phyloP scores from a whole-genome alignment of 2,113 vertebrate genomes.

The Apteryx mantelli region DNA sequence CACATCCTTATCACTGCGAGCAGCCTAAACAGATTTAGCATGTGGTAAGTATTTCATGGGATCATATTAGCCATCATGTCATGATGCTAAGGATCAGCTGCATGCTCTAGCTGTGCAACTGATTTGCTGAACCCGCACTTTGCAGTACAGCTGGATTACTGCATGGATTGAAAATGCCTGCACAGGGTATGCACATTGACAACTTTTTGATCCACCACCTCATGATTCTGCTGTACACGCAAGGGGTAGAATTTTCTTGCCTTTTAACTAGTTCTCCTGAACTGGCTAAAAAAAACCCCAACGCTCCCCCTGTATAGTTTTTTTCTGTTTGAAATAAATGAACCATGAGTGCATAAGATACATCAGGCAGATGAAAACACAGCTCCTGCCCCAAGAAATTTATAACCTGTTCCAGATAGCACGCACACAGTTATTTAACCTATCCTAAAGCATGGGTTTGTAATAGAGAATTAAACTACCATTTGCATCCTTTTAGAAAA shows the following conservation, averaged over 20 bases:
- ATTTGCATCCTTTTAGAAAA: neutral
- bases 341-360: neutral
- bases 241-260: neutral
- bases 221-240: neutral
- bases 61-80: neutral
- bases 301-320: neutral
- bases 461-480: neutral
- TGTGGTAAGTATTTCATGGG: neutral
- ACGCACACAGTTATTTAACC: neutral
- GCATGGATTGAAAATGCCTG: neutral
- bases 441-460: neutral
- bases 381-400: neutral
- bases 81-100: neutral
- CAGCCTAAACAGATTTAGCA: neutral
- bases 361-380: neutral
- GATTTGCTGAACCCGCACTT: neutral
- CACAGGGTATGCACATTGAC: fast-evolving
- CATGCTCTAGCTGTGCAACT: neutral
- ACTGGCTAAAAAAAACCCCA: neutral
- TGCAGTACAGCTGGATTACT: fast-evolving
- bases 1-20: neutral
- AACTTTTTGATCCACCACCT: neutral
- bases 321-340: neutral
- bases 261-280: neutral
- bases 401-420: neutral